Conservation (phyloP, 2,888 invertebrate genomes). For the Caenorhabditis japonica region DNA sequence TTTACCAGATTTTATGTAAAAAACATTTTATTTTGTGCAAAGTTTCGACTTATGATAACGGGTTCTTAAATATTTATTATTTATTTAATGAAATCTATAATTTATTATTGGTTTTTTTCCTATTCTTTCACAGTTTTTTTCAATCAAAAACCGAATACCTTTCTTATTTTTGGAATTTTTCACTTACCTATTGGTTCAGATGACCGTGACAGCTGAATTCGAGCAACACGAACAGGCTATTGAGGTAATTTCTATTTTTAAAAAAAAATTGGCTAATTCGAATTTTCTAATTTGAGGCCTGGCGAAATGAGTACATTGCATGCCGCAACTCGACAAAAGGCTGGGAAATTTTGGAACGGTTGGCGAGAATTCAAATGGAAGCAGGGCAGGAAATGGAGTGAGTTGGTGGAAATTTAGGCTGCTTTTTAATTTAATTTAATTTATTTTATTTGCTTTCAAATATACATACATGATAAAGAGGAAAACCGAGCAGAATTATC, state of each 20-base stretch:
- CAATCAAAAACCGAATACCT: not conserved
- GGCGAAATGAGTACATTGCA: slow-evolving; percentile 33
- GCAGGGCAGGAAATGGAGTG: slow-evolving; percentile 13
- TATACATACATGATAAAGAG: no score
- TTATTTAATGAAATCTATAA: slow-evolving; percentile 2
- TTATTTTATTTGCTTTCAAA: no score
- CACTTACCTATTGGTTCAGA: not conserved
- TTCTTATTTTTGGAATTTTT: no score
- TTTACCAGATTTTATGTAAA: not conserved
- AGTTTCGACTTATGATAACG: not conserved
- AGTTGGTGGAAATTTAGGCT: slow-evolving; percentile 4
- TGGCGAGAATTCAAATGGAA: slow-evolving; percentile 24
- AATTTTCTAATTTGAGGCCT: slow-evolving; percentile 5
- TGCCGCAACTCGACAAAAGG: slow-evolving; percentile 35
- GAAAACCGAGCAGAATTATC: no score
- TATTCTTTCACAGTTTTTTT: not conserved
- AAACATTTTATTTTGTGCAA: not conserved
- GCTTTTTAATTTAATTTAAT: no score
- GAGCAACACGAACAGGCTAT: slow-evolving; percentile 18
- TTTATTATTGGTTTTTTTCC: no score
- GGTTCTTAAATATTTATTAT: slow-evolving; percentile 7
- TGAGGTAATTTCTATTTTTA: slow-evolving; percentile 16
- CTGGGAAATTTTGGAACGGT: slow-evolving; percentile 31
- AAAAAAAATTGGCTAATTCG: not conserved
- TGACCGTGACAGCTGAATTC: not conserved